A percentile compares a stretch with the other conserved stretches of the same genome.
Conservation (phyloP, 1,140 invertebrate genomes). For the Euura saliciscinereae region DNA sequence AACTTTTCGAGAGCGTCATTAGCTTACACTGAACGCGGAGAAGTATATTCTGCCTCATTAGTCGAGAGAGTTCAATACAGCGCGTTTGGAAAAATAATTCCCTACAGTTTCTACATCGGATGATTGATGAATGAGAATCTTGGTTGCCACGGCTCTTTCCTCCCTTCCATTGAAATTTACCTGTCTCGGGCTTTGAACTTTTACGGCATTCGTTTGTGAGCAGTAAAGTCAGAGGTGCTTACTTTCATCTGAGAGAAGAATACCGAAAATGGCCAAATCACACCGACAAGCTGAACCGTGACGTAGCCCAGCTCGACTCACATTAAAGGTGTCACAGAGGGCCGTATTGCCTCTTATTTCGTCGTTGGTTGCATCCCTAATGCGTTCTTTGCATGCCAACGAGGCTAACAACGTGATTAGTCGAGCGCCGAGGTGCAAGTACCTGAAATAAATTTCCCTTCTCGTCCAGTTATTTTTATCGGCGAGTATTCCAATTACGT, state of each 20-base stretch:
- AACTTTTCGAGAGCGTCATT: slow-evolving; percentile 2
- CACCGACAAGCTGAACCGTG: too few relatives aligned
- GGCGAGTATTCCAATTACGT: slow-evolving; percentile 2
- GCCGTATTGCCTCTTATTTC: not conserved
- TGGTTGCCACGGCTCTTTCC: not conserved
- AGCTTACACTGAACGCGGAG: not conserved
- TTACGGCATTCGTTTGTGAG: not conserved
- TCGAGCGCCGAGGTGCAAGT: not conserved
- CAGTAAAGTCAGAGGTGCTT: not conserved
- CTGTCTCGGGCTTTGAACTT: not conserved
- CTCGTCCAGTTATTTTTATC: not conserved
- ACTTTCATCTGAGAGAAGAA: not conserved
- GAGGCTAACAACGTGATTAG: not conserved
- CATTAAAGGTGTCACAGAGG: not conserved
- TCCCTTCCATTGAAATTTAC: not conserved
- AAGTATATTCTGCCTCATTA: slow-evolving; percentile 3
- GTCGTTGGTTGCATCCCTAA: not conserved
- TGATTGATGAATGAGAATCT: not conserved
- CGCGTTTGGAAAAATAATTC: not conserved
- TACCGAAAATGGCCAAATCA: not conserved
- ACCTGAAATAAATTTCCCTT: not conserved
- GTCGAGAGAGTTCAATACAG: not conserved
- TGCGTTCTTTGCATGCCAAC: not conserved
- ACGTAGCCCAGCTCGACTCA: not conserved
- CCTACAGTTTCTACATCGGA: not conserved